A percentile compares a stretch with the other conserved stretches of the same genome.
Conservation (phyloP, 1,140 invertebrate genomes). For the Monochamus saltuarius region DNA sequence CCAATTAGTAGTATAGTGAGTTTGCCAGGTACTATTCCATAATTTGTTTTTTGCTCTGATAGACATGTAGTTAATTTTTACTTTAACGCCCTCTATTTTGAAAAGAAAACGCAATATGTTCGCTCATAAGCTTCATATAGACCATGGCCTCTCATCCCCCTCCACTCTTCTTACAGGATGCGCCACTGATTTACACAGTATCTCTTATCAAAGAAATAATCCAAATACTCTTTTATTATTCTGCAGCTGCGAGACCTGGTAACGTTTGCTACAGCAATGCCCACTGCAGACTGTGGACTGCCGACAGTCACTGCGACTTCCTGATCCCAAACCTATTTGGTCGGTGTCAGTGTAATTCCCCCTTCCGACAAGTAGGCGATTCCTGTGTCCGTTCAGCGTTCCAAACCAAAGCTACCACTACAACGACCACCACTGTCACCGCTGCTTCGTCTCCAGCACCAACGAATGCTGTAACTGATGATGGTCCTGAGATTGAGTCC, state of each 20-base stretch:
- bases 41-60: too few species aligned
- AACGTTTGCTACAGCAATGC: conserved; percentile 88
- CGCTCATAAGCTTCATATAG: too few species aligned
- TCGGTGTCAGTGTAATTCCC: conserved; percentile 76
- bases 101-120: too few species aligned
- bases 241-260: conserved; percentile 79
- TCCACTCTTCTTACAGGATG: too few species aligned
- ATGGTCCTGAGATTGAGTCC: conserved; percentile 23
- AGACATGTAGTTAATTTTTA: too few species aligned
- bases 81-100: too few species aligned
- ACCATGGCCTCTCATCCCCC: too few species aligned
- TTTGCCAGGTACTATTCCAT: too few species aligned
- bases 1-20: too few species aligned
- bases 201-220: too few species aligned
- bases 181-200: too few species aligned
- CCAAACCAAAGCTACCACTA: conserved; percentile 46
- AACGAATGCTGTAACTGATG: background rate
- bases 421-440: conserved; percentile 24
- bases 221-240: conserved; percentile 27
- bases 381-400: conserved; percentile 57
- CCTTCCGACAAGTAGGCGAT: conserved; percentile 66
- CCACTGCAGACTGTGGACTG: conserved; percentile 80
- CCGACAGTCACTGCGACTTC: conserved; percentile 82
- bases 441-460: background rate
- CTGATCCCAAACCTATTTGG: conserved; percentile 86